These are phyloP conservation scores for Caenorhabditis inopinata DNA, from an alignment of 1,140 invertebrate species.

Conservation along the genomic window DNA sequence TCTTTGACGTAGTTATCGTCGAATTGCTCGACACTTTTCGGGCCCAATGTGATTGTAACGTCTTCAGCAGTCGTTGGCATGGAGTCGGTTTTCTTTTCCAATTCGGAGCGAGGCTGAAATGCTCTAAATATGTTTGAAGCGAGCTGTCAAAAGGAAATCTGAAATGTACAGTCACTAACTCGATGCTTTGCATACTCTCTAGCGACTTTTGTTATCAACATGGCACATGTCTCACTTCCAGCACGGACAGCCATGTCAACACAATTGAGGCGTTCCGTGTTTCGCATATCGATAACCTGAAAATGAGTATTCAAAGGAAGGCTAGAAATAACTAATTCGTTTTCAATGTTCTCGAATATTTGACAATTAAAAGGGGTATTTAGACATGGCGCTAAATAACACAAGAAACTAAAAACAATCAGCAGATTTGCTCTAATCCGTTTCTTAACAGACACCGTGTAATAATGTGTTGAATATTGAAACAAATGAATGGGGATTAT, in stretches of 20 bases:
- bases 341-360: too few species aligned
- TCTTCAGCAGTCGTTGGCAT: background rate
- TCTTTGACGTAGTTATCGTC: slow-evolving; percentile 3
- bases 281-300: slow-evolving; percentile 19
- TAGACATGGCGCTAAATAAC: too few species aligned
- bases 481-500: too few species aligned
- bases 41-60: background rate
- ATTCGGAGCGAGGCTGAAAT: background rate
- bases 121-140: too few species aligned
- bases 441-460: too few species aligned
- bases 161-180: background rate
- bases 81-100: background rate
- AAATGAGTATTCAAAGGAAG: background rate
- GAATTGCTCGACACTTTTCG: background rate
- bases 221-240: background rate
- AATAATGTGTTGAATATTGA: too few species aligned
- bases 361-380: too few species aligned
- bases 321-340: too few species aligned
- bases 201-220: background rate
- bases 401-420: too few species aligned
- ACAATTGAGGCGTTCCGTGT: background rate
- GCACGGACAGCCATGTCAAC: slow-evolving; percentile 23
- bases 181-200: slow-evolving; percentile 11
- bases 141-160: too few species aligned
- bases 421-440: too few species aligned